phyloP scores from a whole-genome alignment of 2,113 vertebrate species.

The Zootoca vivipara region DNA sequence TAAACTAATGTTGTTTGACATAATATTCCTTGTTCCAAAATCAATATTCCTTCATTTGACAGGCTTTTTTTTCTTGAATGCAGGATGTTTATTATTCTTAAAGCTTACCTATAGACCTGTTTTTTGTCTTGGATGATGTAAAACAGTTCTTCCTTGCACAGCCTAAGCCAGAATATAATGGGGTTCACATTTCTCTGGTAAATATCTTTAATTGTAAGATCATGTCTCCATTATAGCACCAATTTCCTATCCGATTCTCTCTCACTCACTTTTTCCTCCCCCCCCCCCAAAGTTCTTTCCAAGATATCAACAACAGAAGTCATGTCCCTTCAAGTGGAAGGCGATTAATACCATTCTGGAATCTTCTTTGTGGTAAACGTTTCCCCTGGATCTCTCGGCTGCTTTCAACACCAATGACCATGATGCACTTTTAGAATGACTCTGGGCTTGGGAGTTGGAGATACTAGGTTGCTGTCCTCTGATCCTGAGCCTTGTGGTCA shows the following conservation, averaged over 20 bases:
- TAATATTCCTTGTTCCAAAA: constrained; percentile 85
- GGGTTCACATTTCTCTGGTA: constrained; percentile 80
- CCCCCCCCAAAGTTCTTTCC: not conserved
- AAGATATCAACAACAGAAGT: not conserved
- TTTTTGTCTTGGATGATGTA: constrained; percentile 85
- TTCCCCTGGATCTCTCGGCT: no score
- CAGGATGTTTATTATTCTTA: constrained; percentile 88
- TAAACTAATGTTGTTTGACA: constrained; percentile 85
- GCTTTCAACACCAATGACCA: no score
- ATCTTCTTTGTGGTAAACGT: not conserved
- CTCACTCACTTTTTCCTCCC: constrained; percentile 39
- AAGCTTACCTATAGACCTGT: constrained; percentile 87
- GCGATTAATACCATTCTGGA: not conserved
- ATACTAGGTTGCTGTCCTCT: no score
- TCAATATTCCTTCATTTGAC: constrained; percentile 84
- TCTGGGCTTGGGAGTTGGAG: no score
- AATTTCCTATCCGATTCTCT: constrained; percentile 54
- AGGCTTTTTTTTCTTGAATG: constrained; percentile 81
- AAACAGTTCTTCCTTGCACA: constrained; percentile 80
- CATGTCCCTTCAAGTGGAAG: not conserved
- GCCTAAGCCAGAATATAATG: constrained; percentile 74
- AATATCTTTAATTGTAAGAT: constrained; percentile 83
- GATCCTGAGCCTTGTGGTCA: no score
- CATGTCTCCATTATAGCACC: constrained; percentile 62
- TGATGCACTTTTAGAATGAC: no score